Percentiles rank a stretch among this genome's conserved stretches.
These are phyloP conservation scores for Chlorodrepanis virens DNA, from an alignment of 2,113 vertebrate species.

Conservation along the genomic window DNA sequence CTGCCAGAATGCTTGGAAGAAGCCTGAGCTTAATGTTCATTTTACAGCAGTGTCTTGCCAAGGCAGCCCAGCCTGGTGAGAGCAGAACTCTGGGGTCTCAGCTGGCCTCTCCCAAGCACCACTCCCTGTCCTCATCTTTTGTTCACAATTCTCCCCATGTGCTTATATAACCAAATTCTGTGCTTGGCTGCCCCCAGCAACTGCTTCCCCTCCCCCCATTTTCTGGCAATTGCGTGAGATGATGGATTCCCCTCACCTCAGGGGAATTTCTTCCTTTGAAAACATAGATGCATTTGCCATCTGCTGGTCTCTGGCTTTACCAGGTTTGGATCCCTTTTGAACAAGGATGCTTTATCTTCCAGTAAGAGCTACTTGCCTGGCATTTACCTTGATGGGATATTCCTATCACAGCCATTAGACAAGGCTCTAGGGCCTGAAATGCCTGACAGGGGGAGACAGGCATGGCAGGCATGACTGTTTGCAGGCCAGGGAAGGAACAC, in stretches of 20 bases:
- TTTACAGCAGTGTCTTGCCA: neutral
- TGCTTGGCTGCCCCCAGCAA: slow-evolving; percentile 48
- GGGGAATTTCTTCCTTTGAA: slow-evolving; percentile 44
- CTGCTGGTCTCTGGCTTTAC: slow-evolving; percentile 25
- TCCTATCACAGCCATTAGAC: neutral
- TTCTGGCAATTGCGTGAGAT: slow-evolving; percentile 45
- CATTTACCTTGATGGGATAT: slow-evolving; percentile 21
- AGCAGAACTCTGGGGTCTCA: neutral
- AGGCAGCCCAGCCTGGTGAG: neutral
- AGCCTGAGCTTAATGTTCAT: neutral
- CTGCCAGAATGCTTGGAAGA: neutral
- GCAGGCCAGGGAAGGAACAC: neutral
- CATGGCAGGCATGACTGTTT: neutral
- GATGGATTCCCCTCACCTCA: slow-evolving; percentile 51
- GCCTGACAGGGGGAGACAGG: neutral
- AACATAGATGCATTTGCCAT: slow-evolving; percentile 42
- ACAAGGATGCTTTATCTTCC: slow-evolving; percentile 32
- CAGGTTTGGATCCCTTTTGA: neutral
- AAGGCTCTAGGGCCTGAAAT: neutral
- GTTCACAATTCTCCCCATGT: neutral
- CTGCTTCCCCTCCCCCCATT: slow-evolving; percentile 9
- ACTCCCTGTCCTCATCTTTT: neutral
- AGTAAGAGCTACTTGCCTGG: neutral
- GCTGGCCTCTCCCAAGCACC: neutral
- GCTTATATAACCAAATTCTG: neutral